A percentile compares a stretch with the other conserved stretches of the same genome.
These are phyloP conservation scores for Diceros bicornis DNA, from an alignment of 2,797 vertebrate genomes.

Conservation along the genomic window DNA sequence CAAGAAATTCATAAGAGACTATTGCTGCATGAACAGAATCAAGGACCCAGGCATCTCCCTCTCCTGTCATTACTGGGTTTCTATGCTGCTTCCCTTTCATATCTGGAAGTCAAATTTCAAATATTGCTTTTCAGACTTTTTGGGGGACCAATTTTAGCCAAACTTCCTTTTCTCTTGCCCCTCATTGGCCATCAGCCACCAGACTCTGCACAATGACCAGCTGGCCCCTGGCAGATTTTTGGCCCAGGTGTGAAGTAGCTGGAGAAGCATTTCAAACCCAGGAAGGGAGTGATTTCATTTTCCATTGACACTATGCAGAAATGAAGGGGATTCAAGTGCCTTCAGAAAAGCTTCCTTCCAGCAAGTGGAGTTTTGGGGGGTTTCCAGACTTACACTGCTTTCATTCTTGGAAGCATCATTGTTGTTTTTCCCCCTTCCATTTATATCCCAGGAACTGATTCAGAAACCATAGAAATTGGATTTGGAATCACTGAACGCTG, in stretches of 20 bases:
- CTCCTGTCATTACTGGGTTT: not conserved
- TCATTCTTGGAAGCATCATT: constrained; percentile 73
- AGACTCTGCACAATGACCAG: constrained; percentile 75
- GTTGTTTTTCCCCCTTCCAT: constrained; percentile 76
- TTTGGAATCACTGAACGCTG: constrained; percentile 40
- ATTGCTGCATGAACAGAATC: not conserved
- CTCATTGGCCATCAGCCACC: constrained; percentile 69
- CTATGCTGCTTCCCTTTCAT: not conserved
- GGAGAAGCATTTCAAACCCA: constrained; percentile 68
- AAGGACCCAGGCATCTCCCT: not conserved
- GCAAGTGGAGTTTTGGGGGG: constrained; percentile 53
- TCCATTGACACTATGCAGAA: constrained; percentile 66
- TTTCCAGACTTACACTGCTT: constrained; percentile 76
- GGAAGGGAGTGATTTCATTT: constrained; percentile 74
- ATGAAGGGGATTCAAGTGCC: constrained; percentile 71
- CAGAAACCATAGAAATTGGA: constrained; percentile 72
- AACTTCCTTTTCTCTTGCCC: constrained; percentile 7
- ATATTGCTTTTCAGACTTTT: constrained; percentile 61
- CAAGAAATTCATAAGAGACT: not conserved
- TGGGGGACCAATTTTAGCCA: not conserved
- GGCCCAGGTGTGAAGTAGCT: constrained; percentile 80
- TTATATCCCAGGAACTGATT: constrained; percentile 84
- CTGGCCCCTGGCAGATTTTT: constrained; percentile 81
- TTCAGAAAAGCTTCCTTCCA: constrained; percentile 73
- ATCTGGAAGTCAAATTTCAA: constrained; percentile 69